phyloP scores from a whole-genome alignment of 2,797 vertebrate species.

The Mionectes olivaceus region DNA sequence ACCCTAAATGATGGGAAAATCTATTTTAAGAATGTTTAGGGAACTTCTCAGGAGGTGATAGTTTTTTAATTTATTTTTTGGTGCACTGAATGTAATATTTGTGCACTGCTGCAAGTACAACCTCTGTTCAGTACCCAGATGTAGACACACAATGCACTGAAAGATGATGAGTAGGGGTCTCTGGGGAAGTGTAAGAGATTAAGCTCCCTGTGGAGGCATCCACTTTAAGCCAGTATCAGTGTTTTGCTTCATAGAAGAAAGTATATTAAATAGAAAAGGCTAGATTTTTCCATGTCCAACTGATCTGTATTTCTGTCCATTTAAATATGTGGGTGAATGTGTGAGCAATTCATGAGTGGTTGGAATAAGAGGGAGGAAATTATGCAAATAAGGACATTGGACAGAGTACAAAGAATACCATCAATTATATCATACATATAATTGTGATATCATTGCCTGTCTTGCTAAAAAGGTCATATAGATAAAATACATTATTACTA shows the following conservation, averaged over 20 bases:
- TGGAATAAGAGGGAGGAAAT: neutral
- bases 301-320: neutral
- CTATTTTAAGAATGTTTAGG: slow-evolving; percentile 51
- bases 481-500: neutral
- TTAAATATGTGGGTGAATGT: neutral
- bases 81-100: neutral
- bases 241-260: neutral
- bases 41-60: neutral
- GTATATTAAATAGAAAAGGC: neutral
- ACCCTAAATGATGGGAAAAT: slow-evolving; percentile 9
- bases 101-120: neutral
- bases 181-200: neutral
- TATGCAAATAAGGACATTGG: neutral
- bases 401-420: neutral
- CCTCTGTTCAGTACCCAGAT: neutral
- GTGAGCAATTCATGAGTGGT: neutral
- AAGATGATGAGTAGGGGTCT: neutral
- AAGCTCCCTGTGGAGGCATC: neutral
- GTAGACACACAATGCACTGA: neutral
- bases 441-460: neutral
- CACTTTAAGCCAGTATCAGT: neutral
- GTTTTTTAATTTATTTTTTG: neutral
- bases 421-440: neutral
- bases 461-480: neutral
- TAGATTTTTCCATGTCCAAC: neutral